These are phyloP conservation scores for Pollimyrus isidori DNA, from an alignment of 2,113 vertebrate species.

Conservation along the genomic window DNA sequence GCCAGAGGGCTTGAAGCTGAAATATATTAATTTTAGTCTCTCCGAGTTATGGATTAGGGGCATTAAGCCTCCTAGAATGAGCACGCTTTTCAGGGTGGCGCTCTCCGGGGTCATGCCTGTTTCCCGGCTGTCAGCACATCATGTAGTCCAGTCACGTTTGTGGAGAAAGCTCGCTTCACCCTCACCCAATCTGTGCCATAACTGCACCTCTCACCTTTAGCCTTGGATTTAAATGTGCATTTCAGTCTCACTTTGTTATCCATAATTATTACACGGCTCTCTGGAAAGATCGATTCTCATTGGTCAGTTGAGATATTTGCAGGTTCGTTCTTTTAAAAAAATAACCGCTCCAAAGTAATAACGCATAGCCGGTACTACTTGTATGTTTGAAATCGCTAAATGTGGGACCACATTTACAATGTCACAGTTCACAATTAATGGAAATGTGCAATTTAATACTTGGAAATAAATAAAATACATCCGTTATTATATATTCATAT, in stretches of 20 bases:
- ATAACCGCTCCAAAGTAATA: too few species aligned
- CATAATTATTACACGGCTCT: not conserved
- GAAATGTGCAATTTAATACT: too few species aligned
- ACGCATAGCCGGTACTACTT: too few species aligned
- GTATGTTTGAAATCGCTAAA: too few species aligned
- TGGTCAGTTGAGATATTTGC: too few species aligned
- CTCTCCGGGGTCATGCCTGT: constrained; percentile 30
- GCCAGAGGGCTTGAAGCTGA: constrained; percentile 51
- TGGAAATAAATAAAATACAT: too few species aligned
- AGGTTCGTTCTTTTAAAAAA: too few species aligned
- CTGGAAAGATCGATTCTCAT: too few species aligned
- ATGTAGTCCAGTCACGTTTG: constrained; percentile 10
- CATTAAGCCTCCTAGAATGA: constrained; percentile 47
- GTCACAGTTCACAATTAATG: too few species aligned
- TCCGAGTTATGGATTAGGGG: constrained; percentile 23
- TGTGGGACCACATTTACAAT: too few species aligned
- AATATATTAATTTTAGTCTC: constrained; percentile 49
- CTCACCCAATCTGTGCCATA: not conserved
- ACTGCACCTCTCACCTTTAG: not conserved
- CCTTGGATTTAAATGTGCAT: not conserved
- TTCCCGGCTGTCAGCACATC: constrained; percentile 37
- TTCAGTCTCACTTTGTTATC: not conserved
- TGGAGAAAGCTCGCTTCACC: not conserved
- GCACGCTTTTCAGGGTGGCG: constrained; percentile 43
- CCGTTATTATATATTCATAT: too few species aligned